Base-by-base conservation (phyloP, 2,797 vertebrate genomes). In the Echiichthys vipera region DNA sequence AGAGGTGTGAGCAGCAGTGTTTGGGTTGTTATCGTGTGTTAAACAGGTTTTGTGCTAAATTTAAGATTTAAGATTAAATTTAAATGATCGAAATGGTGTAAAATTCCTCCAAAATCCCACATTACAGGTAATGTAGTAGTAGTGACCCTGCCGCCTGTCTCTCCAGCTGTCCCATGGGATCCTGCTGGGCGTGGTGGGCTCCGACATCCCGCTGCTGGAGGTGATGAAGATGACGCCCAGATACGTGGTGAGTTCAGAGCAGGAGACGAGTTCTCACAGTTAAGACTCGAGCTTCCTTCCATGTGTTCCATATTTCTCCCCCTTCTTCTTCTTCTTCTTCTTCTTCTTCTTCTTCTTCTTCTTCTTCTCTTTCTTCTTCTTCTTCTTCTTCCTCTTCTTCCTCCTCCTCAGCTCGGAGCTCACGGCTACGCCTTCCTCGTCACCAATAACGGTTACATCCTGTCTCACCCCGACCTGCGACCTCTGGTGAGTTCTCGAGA, bases 371-470 rank as follows among this genome's bases (percentile, higher is more conserved):
- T 8, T 18, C 7, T 42, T 18, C 17, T 42, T 18, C 15, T 17
- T 40, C 39, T 40, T 42, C 40, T 18, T n/a, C 40, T 42, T 42
- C 17, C 6, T 42, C 37, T 14, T 17, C 3, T 2, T 42, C 17
- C 36, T 29, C 66, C 17, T 63, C 65, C 29, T 85, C 90, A 99
- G 98, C 95, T 99, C 5, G 98, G 98, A 45, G 92, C 96, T 50
- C 98, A 99, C 7, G 98, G 98, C 54, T 99, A 99, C 0, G 96
- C 97, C 77, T 99, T 99, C 85, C 91, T 99, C 81, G 95, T 97
- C 88, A 99, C 96, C 17, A 99, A 99, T 90, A 99, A 99, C 0
- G 98, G 98, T n/a, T 99, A 99, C 92, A 98, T 99, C 84, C 95
- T 99, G 71, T 95, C 97, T 2, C 98, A 99, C 78, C 98, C 98